Base-by-base conservation (phyloP, 2,797 vertebrate species). In the Salmo trutta region DNA sequence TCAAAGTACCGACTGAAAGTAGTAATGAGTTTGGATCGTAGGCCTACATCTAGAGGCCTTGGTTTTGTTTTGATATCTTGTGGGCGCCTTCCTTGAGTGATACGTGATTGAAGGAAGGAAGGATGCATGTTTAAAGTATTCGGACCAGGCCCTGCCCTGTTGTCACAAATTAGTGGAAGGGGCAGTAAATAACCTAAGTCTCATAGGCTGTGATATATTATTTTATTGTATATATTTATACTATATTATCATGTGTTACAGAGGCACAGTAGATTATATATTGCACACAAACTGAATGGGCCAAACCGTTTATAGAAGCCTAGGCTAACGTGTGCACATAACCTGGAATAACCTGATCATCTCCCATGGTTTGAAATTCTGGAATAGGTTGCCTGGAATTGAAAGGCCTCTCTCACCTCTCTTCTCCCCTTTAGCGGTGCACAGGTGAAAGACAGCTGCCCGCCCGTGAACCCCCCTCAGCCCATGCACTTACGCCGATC, bases 141-240 rank as follows among this genome's bases (percentile, higher is more conserved):
- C 4, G n/a, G 56, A 59, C 56, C 56, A 10, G 15, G 65, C 16
- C 29, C 29, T 17, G 65, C 19, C 24, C 24, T 67, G 65, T 67
- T 33, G 15, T 67, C 41, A 47, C 10, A 47, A 47, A 47, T 47
- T 29, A 6, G 29, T 15, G 10, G 12, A 27, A 29, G 64, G 12
- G 4, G 14, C 27, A 3, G 21, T 19, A 64, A 64, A 64, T 24
- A 24, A 64, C 5, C n/a, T 21, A 6, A 12, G 73, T 75, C 24
- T 72, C 17, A 33, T 78, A 68, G 33, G 31, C 71, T 66, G 31
- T 71, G 76, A 71, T 75, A 74, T 53, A 75, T 66, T 52, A 54
- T 70, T 73, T 33, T 59, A 33, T 56, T 29, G 54, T 59, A 15
- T 16, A 16, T 15, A 64, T 17, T 56, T 5, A 56, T 56, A 56